phyloP scores from a whole-genome alignment of 2,888 invertebrate species.

The Toxonevra muliebris region DNA sequence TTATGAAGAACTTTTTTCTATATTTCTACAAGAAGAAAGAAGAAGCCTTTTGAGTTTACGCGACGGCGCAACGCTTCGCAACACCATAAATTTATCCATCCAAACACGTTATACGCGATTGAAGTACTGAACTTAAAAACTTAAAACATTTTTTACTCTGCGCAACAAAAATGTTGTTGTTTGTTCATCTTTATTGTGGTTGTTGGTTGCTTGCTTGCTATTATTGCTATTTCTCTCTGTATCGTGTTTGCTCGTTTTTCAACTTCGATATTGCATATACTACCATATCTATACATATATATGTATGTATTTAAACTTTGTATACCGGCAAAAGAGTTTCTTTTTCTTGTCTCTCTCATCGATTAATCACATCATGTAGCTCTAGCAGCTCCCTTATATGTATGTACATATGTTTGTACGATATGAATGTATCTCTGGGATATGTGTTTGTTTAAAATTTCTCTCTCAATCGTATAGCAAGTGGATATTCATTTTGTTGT shows the following conservation, averaged over 20 bases:
- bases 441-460: not conserved
- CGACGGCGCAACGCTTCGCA: slow-evolving; percentile 8
- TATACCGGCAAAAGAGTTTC: too few relatives aligned
- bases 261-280: too few relatives aligned
- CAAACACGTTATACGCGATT: slow-evolving; percentile 53
- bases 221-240: too few relatives aligned
- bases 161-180: not conserved
- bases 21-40: not conserved
- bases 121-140: slow-evolving; percentile 47
- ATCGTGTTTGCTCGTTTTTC: too few relatives aligned
- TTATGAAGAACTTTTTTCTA: not conserved
- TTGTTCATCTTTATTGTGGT: not conserved
- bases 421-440: too few relatives aligned
- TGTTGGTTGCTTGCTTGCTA: not conserved
- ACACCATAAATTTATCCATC: slow-evolving; percentile 40
- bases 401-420: not conserved
- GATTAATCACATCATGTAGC: too few relatives aligned
- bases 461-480: slow-evolving; percentile 15
- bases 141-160: slow-evolving; percentile 6
- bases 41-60: not conserved
- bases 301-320: not conserved
- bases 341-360: too few relatives aligned
- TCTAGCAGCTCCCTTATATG: not conserved
- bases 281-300: not conserved
- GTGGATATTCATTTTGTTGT: slow-evolving; percentile 14